A percentile compares a stretch with the other conserved stretches of the same genome.
phyloP scores from a whole-genome alignment of 2,888 invertebrate species.

The Platynereis dumerilii region DNA sequence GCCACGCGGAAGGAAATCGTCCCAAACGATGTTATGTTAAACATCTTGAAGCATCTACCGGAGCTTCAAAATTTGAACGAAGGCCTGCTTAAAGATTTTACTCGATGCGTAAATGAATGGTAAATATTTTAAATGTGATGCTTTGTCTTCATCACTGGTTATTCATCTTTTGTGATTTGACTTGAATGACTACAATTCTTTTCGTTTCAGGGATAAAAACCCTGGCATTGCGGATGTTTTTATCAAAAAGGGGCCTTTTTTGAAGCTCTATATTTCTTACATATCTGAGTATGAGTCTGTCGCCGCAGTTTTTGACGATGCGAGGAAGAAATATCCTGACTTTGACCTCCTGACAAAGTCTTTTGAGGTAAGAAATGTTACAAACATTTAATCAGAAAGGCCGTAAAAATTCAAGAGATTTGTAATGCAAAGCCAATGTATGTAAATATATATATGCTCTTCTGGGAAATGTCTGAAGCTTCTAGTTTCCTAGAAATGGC shows the following conservation, averaged over 20 bases:
- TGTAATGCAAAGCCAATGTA: too few relatives aligned
- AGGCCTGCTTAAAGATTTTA: conserved; percentile 67
- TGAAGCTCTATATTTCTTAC: conserved; percentile 69
- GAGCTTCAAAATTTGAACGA: conserved; percentile 68
- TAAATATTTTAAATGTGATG: conserved; percentile 38
- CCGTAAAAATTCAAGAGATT: too few relatives aligned
- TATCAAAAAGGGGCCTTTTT: conserved; percentile 69
- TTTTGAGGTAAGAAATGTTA: conserved; percentile 67
- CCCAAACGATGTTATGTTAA: conserved; percentile 60
- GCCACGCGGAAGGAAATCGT: neutral
- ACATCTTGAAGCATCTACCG: conserved; percentile 67
- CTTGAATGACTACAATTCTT: too few relatives aligned
- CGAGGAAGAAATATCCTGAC: conserved; percentile 64
- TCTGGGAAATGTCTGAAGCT: too few relatives aligned
- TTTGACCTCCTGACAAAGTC: conserved; percentile 66
- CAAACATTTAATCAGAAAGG: too few relatives aligned
- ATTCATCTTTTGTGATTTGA: too few relatives aligned
- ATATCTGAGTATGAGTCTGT: conserved; percentile 68
- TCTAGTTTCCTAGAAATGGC: too few relatives aligned
- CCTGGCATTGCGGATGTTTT: conserved; percentile 68
- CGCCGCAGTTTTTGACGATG: conserved; percentile 66
- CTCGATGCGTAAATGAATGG: conserved; percentile 66
- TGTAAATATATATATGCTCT: too few relatives aligned
- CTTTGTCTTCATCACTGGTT: too few relatives aligned
- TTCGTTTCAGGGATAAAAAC: conserved; percentile 52